These are phyloP conservation scores for Anoplophora glabripennis DNA, from an alignment of 1,140 invertebrate species.

Conservation along the genomic window DNA sequence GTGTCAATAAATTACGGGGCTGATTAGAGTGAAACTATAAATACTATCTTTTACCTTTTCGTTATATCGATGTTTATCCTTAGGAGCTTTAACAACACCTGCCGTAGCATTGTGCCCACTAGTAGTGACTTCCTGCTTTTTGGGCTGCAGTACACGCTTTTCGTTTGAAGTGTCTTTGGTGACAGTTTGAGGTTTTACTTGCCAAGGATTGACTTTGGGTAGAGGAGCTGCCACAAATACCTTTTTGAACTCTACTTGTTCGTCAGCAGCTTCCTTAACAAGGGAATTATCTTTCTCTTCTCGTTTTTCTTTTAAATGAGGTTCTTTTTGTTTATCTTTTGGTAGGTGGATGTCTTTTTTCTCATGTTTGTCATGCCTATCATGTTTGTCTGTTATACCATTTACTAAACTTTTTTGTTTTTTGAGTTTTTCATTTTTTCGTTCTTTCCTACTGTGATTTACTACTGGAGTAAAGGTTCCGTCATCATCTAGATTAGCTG, in stretches of 20 bases:
- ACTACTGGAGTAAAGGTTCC: slow-evolving; percentile 53
- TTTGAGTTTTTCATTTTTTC: slow-evolving; percentile 47
- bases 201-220: slow-evolving; percentile 61
- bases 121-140: slow-evolving; percentile 43
- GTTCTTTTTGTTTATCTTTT: slow-evolving; percentile 19
- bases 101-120: slow-evolving; percentile 36
- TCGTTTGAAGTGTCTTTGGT: slow-evolving; percentile 35
- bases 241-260: slow-evolving; percentile 50
- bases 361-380: slow-evolving; percentile 22
- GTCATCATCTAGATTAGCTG: slow-evolving; percentile 47
- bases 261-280: slow-evolving; percentile 38
- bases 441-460: slow-evolving; percentile 52
- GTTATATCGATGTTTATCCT: slow-evolving; percentile 61
- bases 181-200: slow-evolving; percentile 47
- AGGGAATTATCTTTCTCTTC: slow-evolving; percentile 30
- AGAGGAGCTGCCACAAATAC: slow-evolving; percentile 59
- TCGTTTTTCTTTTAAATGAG: slow-evolving; percentile 18
- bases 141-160: slow-evolving; percentile 51
- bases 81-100: slow-evolving; percentile 56
- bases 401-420: slow-evolving; percentile 33
- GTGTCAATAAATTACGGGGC: no score
- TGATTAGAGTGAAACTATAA: no score
- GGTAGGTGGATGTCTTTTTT: slow-evolving; percentile 28
- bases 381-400: slow-evolving; percentile 23
- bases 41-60: slow-evolving; percentile 53